Percentiles rank a stretch among this genome's conserved stretches.
These are phyloP conservation scores for Stenurella melanura DNA, from an alignment of 2,888 invertebrate species.

Conservation along the genomic window DNA sequence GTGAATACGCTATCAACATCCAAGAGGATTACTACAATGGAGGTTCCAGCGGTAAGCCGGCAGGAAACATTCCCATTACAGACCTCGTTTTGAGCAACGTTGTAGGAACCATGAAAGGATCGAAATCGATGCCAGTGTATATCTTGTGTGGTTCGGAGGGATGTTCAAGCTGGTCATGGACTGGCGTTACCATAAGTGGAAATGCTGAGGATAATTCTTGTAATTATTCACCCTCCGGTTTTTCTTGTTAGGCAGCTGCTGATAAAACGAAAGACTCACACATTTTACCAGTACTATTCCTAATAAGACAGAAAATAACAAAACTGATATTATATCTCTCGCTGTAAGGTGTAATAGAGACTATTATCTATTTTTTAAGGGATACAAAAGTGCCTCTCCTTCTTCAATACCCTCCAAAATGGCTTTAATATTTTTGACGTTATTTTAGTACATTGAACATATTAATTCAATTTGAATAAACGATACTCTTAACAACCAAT, in stretches of 20 bases:
- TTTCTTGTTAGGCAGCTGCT: slow-evolving; percentile 27
- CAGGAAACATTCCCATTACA: slow-evolving; percentile 54
- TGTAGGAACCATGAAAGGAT: slow-evolving; percentile 49
- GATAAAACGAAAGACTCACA: too few relatives aligned
- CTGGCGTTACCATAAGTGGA: slow-evolving; percentile 16
- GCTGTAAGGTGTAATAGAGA: too few relatives aligned
- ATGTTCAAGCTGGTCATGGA: slow-evolving; percentile 53
- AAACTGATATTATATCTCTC: too few relatives aligned
- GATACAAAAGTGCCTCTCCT: too few relatives aligned
- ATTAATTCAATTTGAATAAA: too few relatives aligned
- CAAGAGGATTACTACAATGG: slow-evolving; percentile 56
- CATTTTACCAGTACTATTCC: too few relatives aligned
- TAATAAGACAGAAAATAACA: too few relatives aligned
- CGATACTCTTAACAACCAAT: too few relatives aligned
- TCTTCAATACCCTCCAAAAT: too few relatives aligned
- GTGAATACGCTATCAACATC: slow-evolving; percentile 53
- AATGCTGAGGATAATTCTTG: slow-evolving; percentile 48
- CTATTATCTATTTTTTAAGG: too few relatives aligned
- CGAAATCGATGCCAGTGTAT: slow-evolving; percentile 48
- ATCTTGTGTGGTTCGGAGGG: slow-evolving; percentile 52
- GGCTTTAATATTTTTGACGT: too few relatives aligned
- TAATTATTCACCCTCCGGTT: slow-evolving; percentile 52
- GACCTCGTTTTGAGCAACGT: slow-evolving; percentile 46
- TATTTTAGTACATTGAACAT: too few relatives aligned
- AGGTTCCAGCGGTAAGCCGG: slow-evolving; percentile 45